phyloP scores from a whole-genome alignment of 2,113 vertebrate genomes.

The Australoheros scitulus region DNA sequence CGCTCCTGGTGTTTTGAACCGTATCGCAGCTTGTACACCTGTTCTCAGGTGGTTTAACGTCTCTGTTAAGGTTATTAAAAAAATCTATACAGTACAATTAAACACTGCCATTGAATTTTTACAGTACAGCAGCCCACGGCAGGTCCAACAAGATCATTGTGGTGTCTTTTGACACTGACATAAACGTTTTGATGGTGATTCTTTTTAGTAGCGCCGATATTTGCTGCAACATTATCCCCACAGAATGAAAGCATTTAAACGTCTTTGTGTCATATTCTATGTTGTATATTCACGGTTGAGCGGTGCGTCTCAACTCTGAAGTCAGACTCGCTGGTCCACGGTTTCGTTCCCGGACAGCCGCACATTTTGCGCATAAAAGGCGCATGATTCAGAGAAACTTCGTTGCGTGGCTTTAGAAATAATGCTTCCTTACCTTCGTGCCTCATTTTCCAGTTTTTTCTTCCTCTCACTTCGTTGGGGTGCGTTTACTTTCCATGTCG shows the following conservation, averaged over 20 bases:
- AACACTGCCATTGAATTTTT: background rate
- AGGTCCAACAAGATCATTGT: background rate
- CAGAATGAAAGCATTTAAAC: background rate
- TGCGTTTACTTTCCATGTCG: background rate
- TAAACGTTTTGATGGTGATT: background rate
- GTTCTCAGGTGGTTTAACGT: background rate
- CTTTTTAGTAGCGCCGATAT: background rate
- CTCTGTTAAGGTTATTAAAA: background rate
- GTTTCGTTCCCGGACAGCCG: background rate
- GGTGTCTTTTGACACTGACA: no score
- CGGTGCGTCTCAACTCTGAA: background rate
- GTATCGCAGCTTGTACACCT: background rate
- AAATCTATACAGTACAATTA: background rate
- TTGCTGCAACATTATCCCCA: background rate
- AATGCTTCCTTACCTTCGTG: constrained; percentile 10
- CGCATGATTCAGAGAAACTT: background rate
- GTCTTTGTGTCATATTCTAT: background rate
- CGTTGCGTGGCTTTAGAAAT: background rate
- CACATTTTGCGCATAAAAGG: background rate
- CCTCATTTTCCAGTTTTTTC: background rate
- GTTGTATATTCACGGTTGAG: background rate
- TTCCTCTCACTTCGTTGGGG: accelerated
- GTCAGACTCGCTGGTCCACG: background rate
- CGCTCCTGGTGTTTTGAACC: background rate
- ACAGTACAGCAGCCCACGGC: background rate